phyloP scores from a whole-genome alignment of 2,113 vertebrate genomes.

The Sinocyclocheilus anophthalmus region DNA sequence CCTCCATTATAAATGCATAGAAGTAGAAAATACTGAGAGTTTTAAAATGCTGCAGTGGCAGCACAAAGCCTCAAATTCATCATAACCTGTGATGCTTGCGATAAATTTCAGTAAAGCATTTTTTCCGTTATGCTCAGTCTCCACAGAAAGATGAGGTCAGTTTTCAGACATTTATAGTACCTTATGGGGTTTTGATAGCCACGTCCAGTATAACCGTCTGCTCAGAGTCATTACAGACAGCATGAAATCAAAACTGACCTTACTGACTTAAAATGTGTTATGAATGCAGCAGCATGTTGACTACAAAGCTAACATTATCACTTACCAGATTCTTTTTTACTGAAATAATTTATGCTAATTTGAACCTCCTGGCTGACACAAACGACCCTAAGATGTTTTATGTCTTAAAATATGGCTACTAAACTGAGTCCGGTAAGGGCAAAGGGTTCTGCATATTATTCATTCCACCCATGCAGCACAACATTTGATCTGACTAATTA shows the following conservation, averaged over 20 bases:
- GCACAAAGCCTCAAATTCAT: conserved; percentile 8
- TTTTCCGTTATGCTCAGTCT: not conserved
- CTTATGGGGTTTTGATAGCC: not conserved
- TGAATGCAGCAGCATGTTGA: not conserved
- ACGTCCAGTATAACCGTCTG: not conserved
- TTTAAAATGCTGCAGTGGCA: not conserved
- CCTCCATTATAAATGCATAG: not conserved
- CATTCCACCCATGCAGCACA: conserved; percentile 27
- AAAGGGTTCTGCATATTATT: conserved; percentile 9
- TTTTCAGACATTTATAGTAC: not conserved
- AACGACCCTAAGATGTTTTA: conserved; percentile 19
- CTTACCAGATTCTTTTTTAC: not conserved
- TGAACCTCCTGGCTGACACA: not conserved
- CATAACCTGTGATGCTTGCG: not conserved
- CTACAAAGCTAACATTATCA: not conserved
- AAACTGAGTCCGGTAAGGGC: conserved; percentile 9
- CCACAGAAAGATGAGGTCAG: conserved; percentile 1
- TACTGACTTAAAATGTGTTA: not conserved
- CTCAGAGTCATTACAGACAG: not conserved
- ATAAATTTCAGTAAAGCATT: not conserved
- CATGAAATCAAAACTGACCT: not conserved
- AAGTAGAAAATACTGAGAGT: not conserved
- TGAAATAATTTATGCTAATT: conserved; percentile 5
- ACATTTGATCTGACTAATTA: conserved; percentile 29
- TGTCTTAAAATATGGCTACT: conserved; percentile 3